Percentiles rank a stretch among this genome's conserved stretches.
These are phyloP conservation scores for Lordiphosa andalusiaca DNA, from an alignment of 2,888 invertebrate species.

Conservation along the genomic window DNA sequence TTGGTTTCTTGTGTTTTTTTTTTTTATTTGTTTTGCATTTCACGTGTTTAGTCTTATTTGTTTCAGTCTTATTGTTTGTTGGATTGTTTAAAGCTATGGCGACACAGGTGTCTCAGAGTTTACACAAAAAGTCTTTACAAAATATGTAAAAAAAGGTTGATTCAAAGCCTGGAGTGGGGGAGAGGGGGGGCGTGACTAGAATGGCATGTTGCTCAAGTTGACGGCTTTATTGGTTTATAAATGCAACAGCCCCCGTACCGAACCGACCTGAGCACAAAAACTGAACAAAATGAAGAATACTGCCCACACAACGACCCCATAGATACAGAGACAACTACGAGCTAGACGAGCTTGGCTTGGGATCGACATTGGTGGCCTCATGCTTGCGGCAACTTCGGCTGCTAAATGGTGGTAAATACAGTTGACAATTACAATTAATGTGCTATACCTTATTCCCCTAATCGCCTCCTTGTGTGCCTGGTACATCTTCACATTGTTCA, in stretches of 20 bases:
- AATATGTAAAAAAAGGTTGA: constrained; percentile 1
- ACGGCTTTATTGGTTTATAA: constrained; percentile 51
- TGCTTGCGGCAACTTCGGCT: constrained; percentile 41
- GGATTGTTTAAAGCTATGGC: constrained; percentile 30
- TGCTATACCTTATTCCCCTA: constrained; percentile 95
- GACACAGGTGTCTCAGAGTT: constrained; percentile 30
- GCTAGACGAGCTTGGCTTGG: constrained; percentile 20
- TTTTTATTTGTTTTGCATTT: constrained; percentile 23
- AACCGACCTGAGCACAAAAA: constrained; percentile 14
- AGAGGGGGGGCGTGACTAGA: not conserved
- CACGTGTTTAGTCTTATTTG: constrained; percentile 14
- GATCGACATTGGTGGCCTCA: constrained; percentile 22
- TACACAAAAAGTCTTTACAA: constrained; percentile 22
- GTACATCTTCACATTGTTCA: constrained; percentile 99
- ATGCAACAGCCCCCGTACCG: constrained; percentile 49
- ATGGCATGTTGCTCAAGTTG: constrained; percentile 49
- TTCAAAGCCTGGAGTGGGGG: not conserved
- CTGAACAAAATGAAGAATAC: constrained; percentile 9
- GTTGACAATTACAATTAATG: constrained; percentile 70
- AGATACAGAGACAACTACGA: constrained; percentile 3
- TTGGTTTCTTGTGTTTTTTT: constrained; percentile 1
- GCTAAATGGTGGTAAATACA: constrained; percentile 58
- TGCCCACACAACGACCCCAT: not conserved
- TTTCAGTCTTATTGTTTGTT: constrained; percentile 39
- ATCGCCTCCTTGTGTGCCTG: constrained; percentile 99